phyloP scores from a whole-genome alignment of 2,797 vertebrate species.

The Pampus argenteus region DNA sequence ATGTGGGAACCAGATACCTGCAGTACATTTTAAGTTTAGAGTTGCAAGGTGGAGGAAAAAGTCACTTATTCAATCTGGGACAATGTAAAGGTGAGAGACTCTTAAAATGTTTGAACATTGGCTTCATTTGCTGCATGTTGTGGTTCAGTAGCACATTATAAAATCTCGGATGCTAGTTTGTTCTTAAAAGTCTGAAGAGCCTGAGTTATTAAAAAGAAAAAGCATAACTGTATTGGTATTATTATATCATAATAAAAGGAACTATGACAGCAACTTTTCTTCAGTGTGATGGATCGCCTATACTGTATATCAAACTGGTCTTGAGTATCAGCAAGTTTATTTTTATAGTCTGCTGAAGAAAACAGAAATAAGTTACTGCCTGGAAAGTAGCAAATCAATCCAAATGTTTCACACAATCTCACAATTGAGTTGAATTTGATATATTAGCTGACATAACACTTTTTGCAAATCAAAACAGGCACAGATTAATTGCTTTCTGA shows the following conservation, averaged over 20 bases:
- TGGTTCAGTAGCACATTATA: not conserved
- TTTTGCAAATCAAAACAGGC: not conserved
- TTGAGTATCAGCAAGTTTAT: not conserved
- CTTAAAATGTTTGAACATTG: not conserved
- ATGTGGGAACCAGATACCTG: slow-evolving; percentile 28
- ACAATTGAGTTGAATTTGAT: not conserved
- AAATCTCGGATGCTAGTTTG: not conserved
- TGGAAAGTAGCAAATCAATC: not conserved
- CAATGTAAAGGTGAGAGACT: not conserved
- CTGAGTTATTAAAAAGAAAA: too few relatives aligned
- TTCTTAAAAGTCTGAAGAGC: not conserved
- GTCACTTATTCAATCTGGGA: not conserved
- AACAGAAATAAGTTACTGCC: not conserved
- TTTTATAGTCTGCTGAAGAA: not conserved
- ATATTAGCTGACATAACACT: not conserved
- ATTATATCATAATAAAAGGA: too few relatives aligned
- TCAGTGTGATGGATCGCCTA: not conserved
- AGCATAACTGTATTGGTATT: not conserved
- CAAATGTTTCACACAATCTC: not conserved
- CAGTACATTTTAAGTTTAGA: slow-evolving; percentile 5
- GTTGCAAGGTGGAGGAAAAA: not conserved
- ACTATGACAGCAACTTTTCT: too few relatives aligned
- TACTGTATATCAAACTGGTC: not conserved
- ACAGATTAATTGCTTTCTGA: not conserved
- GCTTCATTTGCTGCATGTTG: not conserved